These are phyloP conservation scores for Enteromius mattozi DNA, from an alignment of 2,797 vertebrate genomes.

Conservation along the genomic window DNA sequence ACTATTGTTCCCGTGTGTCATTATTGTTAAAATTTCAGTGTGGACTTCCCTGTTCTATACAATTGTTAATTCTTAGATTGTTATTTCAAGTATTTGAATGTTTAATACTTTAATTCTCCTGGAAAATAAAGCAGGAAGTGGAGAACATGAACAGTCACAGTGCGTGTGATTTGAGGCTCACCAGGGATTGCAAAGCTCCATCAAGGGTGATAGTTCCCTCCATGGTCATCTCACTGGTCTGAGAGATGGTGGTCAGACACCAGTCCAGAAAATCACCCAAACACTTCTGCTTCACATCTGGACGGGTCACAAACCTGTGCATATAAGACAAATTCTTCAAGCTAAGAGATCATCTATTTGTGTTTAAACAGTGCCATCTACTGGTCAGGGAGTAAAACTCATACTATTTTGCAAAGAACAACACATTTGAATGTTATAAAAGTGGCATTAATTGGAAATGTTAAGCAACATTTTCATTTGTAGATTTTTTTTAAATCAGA, in stretches of 20 bases:
- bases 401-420: not conserved
- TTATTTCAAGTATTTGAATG: not conserved
- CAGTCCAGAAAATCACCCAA: slow-evolving; percentile 94
- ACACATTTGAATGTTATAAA: not conserved
- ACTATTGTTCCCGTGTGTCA: not conserved
- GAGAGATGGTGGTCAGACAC: slow-evolving; percentile 84
- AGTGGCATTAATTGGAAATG: not conserved
- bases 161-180: slow-evolving; percentile 67
- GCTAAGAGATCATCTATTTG: not conserved
- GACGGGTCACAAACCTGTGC: slow-evolving; percentile 91
- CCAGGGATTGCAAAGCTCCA: slow-evolving; percentile 91
- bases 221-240: slow-evolving; percentile 80
- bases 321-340: not conserved
- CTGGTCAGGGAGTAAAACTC: slow-evolving; percentile 40
- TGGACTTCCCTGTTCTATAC: not conserved
- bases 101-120: not conserved
- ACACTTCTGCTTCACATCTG: slow-evolving; percentile 88
- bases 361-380: slow-evolving; percentile 60
- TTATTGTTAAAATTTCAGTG: not conserved
- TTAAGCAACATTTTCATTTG: not conserved
- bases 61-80: not conserved
- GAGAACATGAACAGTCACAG: not conserved
- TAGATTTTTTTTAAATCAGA: not conserved
- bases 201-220: slow-evolving; percentile 84
- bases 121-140: not conserved